Percentiles rank a stretch among this genome's conserved stretches.
These are phyloP conservation scores for Bagarius yarrelli DNA, from an alignment of 2,113 vertebrate genomes.

Conservation along the genomic window DNA sequence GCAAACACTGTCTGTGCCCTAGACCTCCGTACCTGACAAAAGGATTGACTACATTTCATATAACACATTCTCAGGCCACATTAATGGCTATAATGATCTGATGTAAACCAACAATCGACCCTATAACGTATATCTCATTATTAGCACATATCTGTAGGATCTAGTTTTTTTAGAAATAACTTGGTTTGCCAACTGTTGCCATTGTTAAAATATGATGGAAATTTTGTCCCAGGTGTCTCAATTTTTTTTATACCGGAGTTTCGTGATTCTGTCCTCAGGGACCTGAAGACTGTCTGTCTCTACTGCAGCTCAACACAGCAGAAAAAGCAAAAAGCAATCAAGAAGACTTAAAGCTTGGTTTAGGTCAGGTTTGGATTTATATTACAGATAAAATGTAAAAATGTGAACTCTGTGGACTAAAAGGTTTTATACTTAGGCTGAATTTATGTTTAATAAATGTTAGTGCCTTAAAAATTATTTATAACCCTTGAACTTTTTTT, in stretches of 20 bases:
- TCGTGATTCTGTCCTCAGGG: not conserved
- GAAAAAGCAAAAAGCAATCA: slow-evolving; percentile 1
- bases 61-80: not conserved
- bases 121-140: not conserved
- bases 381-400: not conserved
- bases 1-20: too few relatives aligned
- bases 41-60: not conserved
- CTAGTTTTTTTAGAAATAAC: not conserved
- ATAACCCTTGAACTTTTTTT: too few relatives aligned
- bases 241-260: slow-evolving; percentile 34
- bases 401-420: not conserved
- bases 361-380: not conserved
- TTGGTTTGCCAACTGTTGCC: slow-evolving; percentile 7
- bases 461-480: too few relatives aligned
- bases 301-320: not conserved
- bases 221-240: slow-evolving; percentile 11
- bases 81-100: not conserved
- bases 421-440: not conserved
- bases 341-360: not conserved
- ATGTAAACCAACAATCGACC: not conserved
- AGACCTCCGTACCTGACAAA: too few relatives aligned
- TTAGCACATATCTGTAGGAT: not conserved
- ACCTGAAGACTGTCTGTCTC: not conserved
- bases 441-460: not conserved
- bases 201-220: not conserved